Evolutionary conservation across 2,113 vertebrate genomes (phyloP).

Genomic region (Alethe castanea): DNA sequence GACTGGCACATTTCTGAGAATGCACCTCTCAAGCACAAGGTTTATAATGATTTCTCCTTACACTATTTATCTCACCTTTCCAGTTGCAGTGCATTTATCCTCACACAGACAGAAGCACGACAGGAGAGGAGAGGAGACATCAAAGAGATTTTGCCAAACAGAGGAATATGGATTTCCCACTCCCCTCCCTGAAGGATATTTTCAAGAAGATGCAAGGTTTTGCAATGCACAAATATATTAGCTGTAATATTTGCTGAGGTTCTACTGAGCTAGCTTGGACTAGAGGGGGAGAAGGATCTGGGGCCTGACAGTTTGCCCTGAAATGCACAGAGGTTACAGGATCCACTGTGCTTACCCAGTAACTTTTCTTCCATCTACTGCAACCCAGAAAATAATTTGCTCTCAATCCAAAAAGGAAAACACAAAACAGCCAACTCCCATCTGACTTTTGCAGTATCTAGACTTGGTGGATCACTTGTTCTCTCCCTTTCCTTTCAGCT

Average conservation of each 20-base stretch:
- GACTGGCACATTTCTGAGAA: constrained; percentile 25
- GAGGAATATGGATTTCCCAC: constrained; percentile 30
- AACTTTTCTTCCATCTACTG: not conserved
- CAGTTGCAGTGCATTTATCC: constrained; percentile 64
- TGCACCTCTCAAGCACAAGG: not conserved
- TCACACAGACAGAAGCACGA: constrained; percentile 37
- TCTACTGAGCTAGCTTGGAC: not conserved
- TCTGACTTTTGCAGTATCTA: not conserved
- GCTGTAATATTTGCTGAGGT: constrained; percentile 25
- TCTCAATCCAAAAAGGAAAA: not conserved
- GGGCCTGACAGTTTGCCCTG: not conserved
- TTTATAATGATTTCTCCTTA: constrained; percentile 64
- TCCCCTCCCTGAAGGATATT: constrained; percentile 6
- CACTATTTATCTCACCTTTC: constrained; percentile 61
- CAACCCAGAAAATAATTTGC: not conserved
- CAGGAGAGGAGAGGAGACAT: constrained; percentile 41
- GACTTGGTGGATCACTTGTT: not conserved
- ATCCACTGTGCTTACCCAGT: not conserved
- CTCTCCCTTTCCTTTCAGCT: not conserved
- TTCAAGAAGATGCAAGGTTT: constrained; percentile 46
- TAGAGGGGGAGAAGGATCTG: not conserved
- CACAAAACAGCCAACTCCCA: not conserved
- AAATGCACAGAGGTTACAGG: not conserved
- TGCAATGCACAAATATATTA: constrained; percentile 8
- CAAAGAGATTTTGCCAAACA: constrained; percentile 58